Conservation (phyloP, 2,888 invertebrate species). For the Syrphus vitripennis region DNA sequence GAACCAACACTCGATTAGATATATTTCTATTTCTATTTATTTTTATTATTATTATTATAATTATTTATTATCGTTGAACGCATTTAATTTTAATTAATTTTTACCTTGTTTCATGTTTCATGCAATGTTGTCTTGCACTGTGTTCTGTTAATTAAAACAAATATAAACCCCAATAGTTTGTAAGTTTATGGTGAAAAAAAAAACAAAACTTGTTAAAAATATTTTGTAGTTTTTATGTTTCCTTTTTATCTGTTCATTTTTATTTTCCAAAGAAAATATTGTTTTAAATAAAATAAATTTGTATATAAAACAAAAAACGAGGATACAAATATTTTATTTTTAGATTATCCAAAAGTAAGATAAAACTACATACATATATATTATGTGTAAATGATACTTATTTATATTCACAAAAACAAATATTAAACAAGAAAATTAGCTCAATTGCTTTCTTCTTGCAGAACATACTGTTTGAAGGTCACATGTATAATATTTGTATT, state of each 20-base stretch:
- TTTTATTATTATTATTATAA: conserved; percentile 46
- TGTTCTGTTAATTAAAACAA: conserved; percentile 51
- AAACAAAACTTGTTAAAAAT: conserved; percentile 23
- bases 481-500: conserved; percentile 27
- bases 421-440: not conserved
- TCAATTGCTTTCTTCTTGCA: not conserved
- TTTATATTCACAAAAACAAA: conserved; percentile 38
- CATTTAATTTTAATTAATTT: conserved; percentile 63
- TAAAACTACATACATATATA: too few species aligned
- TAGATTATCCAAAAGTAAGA: conserved; percentile 35
- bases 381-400: conserved; percentile 31
- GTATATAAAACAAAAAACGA: conserved; percentile 40
- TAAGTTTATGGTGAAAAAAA: conserved; percentile 49
- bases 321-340: not conserved
- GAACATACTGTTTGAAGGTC: conserved; percentile 6
- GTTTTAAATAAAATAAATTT: conserved; percentile 33
- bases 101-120: conserved; percentile 51
- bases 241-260: conserved; percentile 38
- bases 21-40: conserved; percentile 27
- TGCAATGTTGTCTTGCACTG: conserved; percentile 62
- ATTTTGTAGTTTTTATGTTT: conserved; percentile 18
- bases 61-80: conserved; percentile 60
- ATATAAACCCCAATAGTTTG: conserved; percentile 48
- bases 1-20: conserved; percentile 36
- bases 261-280: conserved; percentile 22